Evolutionary conservation across 2,888 invertebrate species (phyloP).

Genomic region (Papilio elwesi): DNA sequence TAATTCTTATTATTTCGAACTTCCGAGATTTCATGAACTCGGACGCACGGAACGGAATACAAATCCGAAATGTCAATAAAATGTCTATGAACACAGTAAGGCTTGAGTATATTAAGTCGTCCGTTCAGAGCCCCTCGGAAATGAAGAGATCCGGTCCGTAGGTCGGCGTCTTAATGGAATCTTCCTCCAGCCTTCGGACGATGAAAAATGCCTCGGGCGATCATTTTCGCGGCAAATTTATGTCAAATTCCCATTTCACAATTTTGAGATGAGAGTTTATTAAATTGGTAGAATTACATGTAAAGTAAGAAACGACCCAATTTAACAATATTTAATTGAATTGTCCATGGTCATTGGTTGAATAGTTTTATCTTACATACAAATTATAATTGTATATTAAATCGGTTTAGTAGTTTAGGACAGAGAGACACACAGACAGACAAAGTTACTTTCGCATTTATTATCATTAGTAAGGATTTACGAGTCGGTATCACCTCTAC

Average conservation of each 20-base stretch:
- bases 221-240: conserved; percentile 50
- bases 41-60: not conserved
- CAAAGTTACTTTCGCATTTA: too few relatives aligned
- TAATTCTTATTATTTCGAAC: not conserved
- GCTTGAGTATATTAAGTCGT: conserved; percentile 44
- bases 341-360: not conserved
- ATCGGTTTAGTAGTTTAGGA: too few relatives aligned
- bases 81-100: conserved; percentile 24
- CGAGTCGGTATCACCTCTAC: too few relatives aligned
- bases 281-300: conserved; percentile 17
- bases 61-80: conserved; percentile 32
- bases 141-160: conserved; percentile 70
- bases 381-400: too few relatives aligned
- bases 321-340: not conserved
- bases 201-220: conserved; percentile 57
- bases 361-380: too few relatives aligned
- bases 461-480: too few relatives aligned
- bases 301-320: not conserved
- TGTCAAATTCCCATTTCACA: conserved; percentile 36
- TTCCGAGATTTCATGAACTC: not conserved
- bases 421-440: too few relatives aligned
- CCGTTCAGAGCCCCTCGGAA: conserved; percentile 62
- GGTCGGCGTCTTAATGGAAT: conserved; percentile 65
- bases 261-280: conserved; percentile 40
- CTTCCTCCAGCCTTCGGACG: conserved; percentile 52